These are phyloP conservation scores for Dolichomitus sp. DNA, from an alignment of 2,888 invertebrate genomes.

Conservation along the genomic window DNA sequence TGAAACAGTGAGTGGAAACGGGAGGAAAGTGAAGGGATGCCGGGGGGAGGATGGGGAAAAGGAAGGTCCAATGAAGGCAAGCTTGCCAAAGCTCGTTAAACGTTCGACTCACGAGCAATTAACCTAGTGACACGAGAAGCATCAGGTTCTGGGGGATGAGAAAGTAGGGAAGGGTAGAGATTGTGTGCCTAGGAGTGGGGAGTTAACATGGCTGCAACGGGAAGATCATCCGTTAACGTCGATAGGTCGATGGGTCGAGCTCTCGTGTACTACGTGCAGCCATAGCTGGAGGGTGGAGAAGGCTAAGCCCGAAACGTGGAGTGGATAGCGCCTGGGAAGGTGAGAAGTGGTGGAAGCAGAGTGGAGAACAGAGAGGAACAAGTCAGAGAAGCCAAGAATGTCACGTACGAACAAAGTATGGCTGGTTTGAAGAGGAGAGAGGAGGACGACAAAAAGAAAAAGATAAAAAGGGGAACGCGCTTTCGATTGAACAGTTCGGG, in stretches of 20 bases:
- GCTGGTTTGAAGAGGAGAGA: background rate
- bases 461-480: background rate
- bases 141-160: slow-evolving; percentile 47
- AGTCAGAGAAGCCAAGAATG: slow-evolving; percentile 35
- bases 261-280: slow-evolving; percentile 48
- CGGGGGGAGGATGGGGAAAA: background rate
- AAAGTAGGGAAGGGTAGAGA: background rate
- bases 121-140: slow-evolving; percentile 67
- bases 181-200: slow-evolving; percentile 42
- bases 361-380: slow-evolving; percentile 10
- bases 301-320: background rate
- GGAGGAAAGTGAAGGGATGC: background rate
- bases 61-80: slow-evolving; percentile 33
- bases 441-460: background rate
- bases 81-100: slow-evolving; percentile 59
- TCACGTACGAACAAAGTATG: slow-evolving; percentile 38
- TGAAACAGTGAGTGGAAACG: background rate
- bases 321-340: slow-evolving; percentile 6
- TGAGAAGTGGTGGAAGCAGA: slow-evolving; percentile 2
- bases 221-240: slow-evolving; percentile 65
- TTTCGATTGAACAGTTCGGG: slow-evolving; percentile 20
- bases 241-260: slow-evolving; percentile 65
- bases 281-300: slow-evolving; percentile 12
- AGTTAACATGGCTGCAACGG: slow-evolving; percentile 59
- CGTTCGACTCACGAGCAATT: slow-evolving; percentile 66